These are phyloP conservation scores for Parnassius orleans DNA, from an alignment of 2,888 invertebrate genomes.

Conservation along the genomic window DNA sequence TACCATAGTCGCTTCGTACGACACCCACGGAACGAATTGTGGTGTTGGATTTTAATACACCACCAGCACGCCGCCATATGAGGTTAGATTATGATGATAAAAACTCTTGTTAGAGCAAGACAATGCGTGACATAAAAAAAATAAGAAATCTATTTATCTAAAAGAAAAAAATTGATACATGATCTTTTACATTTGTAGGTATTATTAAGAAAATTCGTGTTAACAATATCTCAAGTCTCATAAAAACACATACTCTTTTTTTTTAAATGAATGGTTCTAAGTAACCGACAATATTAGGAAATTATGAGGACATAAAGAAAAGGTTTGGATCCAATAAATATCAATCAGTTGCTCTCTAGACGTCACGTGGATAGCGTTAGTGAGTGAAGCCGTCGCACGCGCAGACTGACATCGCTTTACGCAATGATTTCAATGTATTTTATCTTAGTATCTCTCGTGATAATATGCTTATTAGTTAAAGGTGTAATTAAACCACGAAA, in stretches of 20 bases:
- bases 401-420: constrained; percentile 10
- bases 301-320: constrained; percentile 5
- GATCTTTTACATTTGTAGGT: too few relatives aligned
- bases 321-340: constrained; percentile 8
- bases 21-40: too few relatives aligned
- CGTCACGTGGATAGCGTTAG: constrained; percentile 14
- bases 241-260: not conserved
- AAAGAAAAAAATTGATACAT: too few relatives aligned
- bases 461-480: constrained; percentile 25
- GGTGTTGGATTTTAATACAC: too few relatives aligned
- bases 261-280: not conserved
- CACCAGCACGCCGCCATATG: too few relatives aligned
- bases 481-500: constrained; percentile 61
- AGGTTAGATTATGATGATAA: too few relatives aligned
- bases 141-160: too few relatives aligned
- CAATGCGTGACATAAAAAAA: too few relatives aligned
- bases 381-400: constrained; percentile 19
- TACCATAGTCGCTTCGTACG: too few relatives aligned
- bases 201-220: too few relatives aligned
- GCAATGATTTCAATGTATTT: constrained; percentile 31
- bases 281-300: constrained; percentile 7
- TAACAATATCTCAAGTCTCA: too few relatives aligned
- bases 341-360: constrained; percentile 25
- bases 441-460: constrained; percentile 27
- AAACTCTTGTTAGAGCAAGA: too few relatives aligned